phyloP scores from a whole-genome alignment of 2,888 invertebrate genomes.

The Epistrophe eligans region DNA sequence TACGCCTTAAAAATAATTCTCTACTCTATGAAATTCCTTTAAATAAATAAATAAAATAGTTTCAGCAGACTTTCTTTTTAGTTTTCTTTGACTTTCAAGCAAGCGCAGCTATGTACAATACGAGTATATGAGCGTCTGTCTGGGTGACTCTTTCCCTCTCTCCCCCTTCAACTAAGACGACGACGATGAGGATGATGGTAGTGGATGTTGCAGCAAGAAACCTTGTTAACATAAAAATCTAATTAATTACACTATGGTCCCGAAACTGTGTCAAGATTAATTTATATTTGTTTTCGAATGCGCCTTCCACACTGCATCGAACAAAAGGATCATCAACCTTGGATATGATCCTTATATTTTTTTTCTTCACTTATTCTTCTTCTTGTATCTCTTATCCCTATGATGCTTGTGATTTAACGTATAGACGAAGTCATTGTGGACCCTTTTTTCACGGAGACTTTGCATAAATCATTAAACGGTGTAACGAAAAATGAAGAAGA shows the following conservation, averaged over 20 bases:
- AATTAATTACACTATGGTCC: constrained; percentile 74
- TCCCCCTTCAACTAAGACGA: not conserved
- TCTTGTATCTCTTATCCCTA: constrained; percentile 10
- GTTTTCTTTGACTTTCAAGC: constrained; percentile 25
- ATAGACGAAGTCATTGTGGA: constrained; percentile 30
- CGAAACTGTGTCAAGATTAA: constrained; percentile 83
- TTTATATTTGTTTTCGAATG: constrained; percentile 84
- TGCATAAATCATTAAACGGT: constrained; percentile 67
- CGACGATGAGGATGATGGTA: not conserved
- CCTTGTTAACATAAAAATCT: constrained; percentile 75
- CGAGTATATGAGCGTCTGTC: constrained; percentile 4
- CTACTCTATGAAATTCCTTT: constrained; percentile 68
- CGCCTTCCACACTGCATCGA: constrained; percentile 78
- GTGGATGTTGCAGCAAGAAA: constrained; percentile 30
- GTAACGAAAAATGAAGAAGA: constrained; percentile 22
- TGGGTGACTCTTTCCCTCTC: constrained; percentile 4
- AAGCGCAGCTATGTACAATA: too few species aligned
- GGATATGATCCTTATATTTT: constrained; percentile 47
- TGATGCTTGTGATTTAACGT: constrained; percentile 20
- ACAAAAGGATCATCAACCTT: constrained; percentile 64
- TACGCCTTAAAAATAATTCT: constrained; percentile 63
- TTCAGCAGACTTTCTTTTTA: constrained; percentile 57
- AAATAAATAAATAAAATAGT: constrained; percentile 49
- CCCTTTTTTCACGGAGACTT: constrained; percentile 45
- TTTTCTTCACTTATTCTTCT: constrained; percentile 6